These are phyloP conservation scores for Cosmopolites sordidus DNA, from an alignment of 2,888 invertebrate genomes.

Conservation along the genomic window DNA sequence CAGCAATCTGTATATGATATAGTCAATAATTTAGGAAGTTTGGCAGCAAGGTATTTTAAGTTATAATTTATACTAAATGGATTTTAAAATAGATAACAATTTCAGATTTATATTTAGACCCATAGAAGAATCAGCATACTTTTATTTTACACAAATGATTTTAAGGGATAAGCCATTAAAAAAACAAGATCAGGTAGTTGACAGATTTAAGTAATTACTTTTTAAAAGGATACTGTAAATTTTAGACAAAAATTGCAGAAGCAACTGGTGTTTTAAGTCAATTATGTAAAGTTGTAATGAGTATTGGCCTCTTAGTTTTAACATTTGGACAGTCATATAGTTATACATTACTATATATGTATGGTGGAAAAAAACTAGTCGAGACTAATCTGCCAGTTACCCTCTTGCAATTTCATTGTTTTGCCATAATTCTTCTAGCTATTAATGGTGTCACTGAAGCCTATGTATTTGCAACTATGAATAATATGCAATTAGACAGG, in stretches of 20 bases:
- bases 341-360: slow-evolving; percentile 74
- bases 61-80: background rate
- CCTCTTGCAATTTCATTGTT: slow-evolving; percentile 80
- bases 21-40: slow-evolving; percentile 93
- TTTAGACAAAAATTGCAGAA: slow-evolving; percentile 65
- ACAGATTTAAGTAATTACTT: slow-evolving; percentile 3
- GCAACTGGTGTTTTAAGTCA: slow-evolving; percentile 75
- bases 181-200: slow-evolving; percentile 61
- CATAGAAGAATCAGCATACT: slow-evolving; percentile 94
- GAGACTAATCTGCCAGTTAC: slow-evolving; percentile 69
- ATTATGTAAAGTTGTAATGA: slow-evolving; percentile 78
- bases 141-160: slow-evolving; percentile 93
- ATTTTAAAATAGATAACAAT: slow-evolving; percentile 13
- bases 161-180: slow-evolving; percentile 70
- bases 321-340: slow-evolving; percentile 93
- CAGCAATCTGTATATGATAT: slow-evolving; percentile 98
- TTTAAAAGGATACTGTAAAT: slow-evolving; percentile 20
- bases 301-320: slow-evolving; percentile 81
- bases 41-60: slow-evolving; percentile 70
- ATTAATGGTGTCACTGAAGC: slow-evolving; percentile 97
- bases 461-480: slow-evolving; percentile 94
- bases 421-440: slow-evolving; percentile 87
- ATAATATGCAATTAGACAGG: slow-evolving; percentile 78
- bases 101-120: slow-evolving; percentile 89
- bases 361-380: slow-evolving; percentile 82